Percentiles rank a stretch among this genome's conserved stretches.
Conservation (phyloP, 2,113 vertebrate species). For the Neoarius graeffei region DNA sequence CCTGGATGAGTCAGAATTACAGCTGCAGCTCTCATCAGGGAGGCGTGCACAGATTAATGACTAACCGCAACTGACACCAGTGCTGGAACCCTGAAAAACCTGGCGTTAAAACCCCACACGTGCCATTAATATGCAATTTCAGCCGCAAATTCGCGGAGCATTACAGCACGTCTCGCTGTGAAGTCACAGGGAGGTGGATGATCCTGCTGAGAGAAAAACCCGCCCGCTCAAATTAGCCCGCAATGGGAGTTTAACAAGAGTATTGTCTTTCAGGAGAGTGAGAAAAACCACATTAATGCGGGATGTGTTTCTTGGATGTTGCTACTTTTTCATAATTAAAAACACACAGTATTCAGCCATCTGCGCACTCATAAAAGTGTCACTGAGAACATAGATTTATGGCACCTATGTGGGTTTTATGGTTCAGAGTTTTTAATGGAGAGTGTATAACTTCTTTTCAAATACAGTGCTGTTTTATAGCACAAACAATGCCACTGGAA, state of each 20-base stretch:
- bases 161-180: conserved; percentile 40
- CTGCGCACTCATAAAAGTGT: conserved; percentile 64
- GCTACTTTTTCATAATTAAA: conserved; percentile 58
- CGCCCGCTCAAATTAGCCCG: conserved; percentile 46
- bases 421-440: conserved; percentile 48
- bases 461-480: conserved; percentile 37
- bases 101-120: conserved; percentile 49
- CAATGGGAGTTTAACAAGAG: conserved; percentile 45
- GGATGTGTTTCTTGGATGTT: conserved; percentile 51
- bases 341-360: conserved; percentile 64
- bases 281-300: conserved; percentile 48
- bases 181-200: conserved; percentile 45
- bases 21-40: conserved; percentile 45
- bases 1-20: conserved; percentile 55
- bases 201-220: conserved; percentile 51
- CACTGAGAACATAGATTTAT: conserved; percentile 54
- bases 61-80: conserved; percentile 54
- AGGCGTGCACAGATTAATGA: conserved; percentile 59
- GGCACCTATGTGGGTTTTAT: conserved; percentile 52
- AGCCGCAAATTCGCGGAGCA: conserved; percentile 41
- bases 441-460: conserved; percentile 42
- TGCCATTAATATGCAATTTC: conserved; percentile 60
- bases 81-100: conserved; percentile 43
- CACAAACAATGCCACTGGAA: not conserved
- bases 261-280: conserved; percentile 46